Conservation (phyloP, 1,140 invertebrate genomes). For the Arion vulgaris region DNA sequence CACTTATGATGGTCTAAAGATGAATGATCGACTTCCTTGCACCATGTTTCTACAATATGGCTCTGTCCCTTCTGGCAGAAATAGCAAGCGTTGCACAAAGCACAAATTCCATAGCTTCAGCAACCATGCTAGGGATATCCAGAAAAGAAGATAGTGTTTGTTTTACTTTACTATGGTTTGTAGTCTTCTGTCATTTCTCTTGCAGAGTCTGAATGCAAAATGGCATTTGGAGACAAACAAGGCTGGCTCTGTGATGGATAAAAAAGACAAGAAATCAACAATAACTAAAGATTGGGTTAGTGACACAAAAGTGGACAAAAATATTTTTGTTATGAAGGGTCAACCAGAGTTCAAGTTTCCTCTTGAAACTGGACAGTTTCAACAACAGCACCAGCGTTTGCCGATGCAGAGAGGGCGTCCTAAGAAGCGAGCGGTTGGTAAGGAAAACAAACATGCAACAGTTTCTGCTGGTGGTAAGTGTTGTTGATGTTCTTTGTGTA, state of each 20-base stretch:
- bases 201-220: conserved; percentile 21
- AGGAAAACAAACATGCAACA: conserved; percentile 14
- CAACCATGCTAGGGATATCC: too few species aligned
- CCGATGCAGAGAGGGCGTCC: neutral
- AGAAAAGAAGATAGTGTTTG: too few species aligned
- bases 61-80: too few species aligned
- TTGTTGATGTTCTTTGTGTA: too few species aligned
- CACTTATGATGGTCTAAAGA: too few species aligned
- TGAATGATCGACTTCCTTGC: too few species aligned
- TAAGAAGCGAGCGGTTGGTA: neutral
- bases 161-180: too few species aligned
- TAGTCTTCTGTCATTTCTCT: neutral
- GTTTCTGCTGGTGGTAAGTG: neutral
- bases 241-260: neutral
- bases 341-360: neutral
- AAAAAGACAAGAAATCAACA: neutral
- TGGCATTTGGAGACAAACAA: conserved; percentile 10
- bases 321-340: conserved; percentile 20
- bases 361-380: neutral
- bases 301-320: conserved; percentile 33
- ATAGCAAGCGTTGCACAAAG: too few species aligned
- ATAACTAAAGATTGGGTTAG: conserved; percentile 20
- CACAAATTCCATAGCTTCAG: too few species aligned
- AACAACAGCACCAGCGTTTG: neutral
- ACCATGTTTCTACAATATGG: too few species aligned